These are phyloP conservation scores for Pardalotus punctatus DNA, from an alignment of 2,113 vertebrate species.

Conservation along the genomic window DNA sequence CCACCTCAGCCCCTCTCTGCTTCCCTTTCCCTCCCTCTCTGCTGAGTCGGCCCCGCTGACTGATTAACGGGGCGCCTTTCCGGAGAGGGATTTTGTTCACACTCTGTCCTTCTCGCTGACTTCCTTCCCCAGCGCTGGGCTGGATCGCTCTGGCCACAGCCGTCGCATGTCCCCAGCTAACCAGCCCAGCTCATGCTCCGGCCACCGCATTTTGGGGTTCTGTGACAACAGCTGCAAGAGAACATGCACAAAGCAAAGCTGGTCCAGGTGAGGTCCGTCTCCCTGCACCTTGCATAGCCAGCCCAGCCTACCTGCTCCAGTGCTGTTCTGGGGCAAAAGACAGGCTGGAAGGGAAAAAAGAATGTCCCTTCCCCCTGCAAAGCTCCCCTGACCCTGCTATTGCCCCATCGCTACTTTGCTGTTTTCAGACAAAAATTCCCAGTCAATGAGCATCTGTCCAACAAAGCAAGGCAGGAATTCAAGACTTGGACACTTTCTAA, in stretches of 20 bases:
- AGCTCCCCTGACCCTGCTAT: not conserved
- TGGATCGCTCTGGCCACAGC: not conserved
- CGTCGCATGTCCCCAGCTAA: not conserved
- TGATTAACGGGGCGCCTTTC: constrained; percentile 7
- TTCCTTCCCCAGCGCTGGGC: not conserved
- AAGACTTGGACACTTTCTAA: not conserved
- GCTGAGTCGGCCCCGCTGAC: not conserved
- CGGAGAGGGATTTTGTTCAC: not conserved
- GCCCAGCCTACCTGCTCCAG: not conserved
- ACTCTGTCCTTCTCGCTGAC: constrained; percentile 17
- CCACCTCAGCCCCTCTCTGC: constrained; percentile 5
- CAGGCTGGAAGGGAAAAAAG: not conserved
- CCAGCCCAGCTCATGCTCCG: not conserved
- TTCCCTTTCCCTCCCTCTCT: constrained; percentile 40
- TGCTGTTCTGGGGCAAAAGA: not conserved
- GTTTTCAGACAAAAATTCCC: not conserved
- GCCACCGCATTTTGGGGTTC: not conserved
- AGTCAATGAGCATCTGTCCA: not conserved
- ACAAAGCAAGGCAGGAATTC: not conserved
- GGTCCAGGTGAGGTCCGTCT: not conserved
- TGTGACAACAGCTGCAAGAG: not conserved
- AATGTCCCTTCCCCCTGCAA: not conserved
- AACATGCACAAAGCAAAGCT: not conserved
- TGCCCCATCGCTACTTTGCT: not conserved
- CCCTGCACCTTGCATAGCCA: not conserved